Conservation (phyloP, 35 echinoderm and acorn worm genomes). For the Heliocidaris tuberculata region DNA sequence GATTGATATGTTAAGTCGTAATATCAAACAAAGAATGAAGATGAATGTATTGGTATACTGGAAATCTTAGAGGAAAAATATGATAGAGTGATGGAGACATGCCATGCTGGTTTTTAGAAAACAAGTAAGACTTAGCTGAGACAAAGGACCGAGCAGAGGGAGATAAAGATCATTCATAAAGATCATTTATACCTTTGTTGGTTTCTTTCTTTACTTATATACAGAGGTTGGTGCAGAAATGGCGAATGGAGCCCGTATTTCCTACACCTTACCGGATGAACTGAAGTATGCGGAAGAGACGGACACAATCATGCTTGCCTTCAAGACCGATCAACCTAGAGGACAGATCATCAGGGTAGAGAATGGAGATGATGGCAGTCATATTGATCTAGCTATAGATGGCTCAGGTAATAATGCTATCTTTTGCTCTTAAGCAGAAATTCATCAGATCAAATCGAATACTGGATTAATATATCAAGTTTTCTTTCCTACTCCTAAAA, state of each 20-base stretch:
- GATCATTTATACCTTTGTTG: neutral
- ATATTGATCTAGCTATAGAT: conserved; percentile 47
- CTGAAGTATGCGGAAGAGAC: conserved; percentile 47
- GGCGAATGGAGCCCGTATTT: conserved; percentile 45
- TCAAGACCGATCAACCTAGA: conserved; percentile 54
- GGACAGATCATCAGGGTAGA: conserved; percentile 73
- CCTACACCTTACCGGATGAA: conserved; percentile 56
- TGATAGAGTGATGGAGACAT: neutral
- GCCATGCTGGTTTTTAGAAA: neutral
- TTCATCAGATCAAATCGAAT: neutral
- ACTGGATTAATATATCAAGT: neutral
- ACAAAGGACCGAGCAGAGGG: neutral
- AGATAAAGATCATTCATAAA: neutral
- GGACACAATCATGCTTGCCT: conserved; percentile 78
- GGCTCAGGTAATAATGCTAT: conserved; percentile 37
- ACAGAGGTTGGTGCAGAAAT: conserved; percentile 84
- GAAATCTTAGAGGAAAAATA: neutral
- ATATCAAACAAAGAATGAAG: neutral
- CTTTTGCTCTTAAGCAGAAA: neutral
- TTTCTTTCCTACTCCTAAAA: neutral
- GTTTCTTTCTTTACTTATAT: neutral
- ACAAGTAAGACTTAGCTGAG: neutral
- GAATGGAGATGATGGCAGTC: conserved; percentile 32
- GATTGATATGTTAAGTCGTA: neutral
- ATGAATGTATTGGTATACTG: neutral